Conservation (phyloP, 1,140 invertebrate genomes). For the Trachelipus rathkii region DNA sequence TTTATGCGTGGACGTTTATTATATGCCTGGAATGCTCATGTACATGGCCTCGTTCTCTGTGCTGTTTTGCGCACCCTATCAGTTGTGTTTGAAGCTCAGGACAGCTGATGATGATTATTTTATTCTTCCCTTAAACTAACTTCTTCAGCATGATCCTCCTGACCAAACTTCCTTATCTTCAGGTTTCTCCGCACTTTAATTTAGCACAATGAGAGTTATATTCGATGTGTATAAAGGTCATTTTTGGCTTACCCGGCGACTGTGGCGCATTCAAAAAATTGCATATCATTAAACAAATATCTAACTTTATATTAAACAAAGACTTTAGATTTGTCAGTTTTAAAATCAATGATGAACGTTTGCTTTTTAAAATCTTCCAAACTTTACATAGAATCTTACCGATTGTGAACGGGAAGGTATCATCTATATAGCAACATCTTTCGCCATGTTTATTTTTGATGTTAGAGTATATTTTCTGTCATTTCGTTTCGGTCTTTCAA, state of each 20-base stretch:
- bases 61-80: no score
- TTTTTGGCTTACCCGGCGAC: conserved; percentile 73
- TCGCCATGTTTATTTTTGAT: conserved; percentile 91
- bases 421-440: conserved; percentile 84
- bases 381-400: conserved; percentile 54
- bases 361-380: background rate
- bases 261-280: conserved; percentile 7
- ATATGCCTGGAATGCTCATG: no score
- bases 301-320: no score
- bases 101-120: background rate
- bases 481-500: conserved; percentile 76
- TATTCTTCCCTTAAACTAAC: background rate
- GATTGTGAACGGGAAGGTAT: conserved; percentile 78
- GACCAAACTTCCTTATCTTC: conserved; percentile 88
- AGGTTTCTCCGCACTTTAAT: conserved; percentile 82
- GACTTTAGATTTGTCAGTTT: no score
- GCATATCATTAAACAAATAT: no score
- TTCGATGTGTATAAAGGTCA: conserved; percentile 84
- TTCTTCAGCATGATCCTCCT: conserved; percentile 93
- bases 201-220: conserved; percentile 88
- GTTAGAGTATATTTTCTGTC: conserved; percentile 84
- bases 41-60: background rate
- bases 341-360: conserved; percentile 25
- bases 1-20: no score
- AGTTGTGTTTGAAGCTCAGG: no score